These are phyloP conservation scores for Myanophis thanlyinensis DNA, from an alignment of 2,113 vertebrate genomes.

Conservation along the genomic window DNA sequence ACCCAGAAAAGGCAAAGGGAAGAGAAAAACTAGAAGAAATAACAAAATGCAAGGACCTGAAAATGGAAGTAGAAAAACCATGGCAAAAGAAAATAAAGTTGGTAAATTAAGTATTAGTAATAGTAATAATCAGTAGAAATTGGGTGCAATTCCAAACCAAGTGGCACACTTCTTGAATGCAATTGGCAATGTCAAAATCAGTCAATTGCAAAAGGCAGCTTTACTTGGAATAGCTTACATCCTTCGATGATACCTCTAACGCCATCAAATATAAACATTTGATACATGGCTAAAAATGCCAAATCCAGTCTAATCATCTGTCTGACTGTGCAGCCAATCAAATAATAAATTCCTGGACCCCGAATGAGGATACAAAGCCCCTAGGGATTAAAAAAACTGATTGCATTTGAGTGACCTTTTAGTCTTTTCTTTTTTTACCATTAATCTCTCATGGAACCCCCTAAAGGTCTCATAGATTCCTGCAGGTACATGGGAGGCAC, in stretches of 20 bases:
- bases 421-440: not conserved
- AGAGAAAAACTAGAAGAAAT: not conserved
- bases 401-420: not conserved
- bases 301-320: not conserved
- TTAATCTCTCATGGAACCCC: not conserved
- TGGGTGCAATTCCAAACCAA: not conserved
- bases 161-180: not conserved
- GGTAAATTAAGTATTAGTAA: not conserved
- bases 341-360: not conserved
- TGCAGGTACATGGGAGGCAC: not conserved
- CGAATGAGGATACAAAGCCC: not conserved
- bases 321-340: not conserved
- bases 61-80: not conserved
- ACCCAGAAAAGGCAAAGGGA: not conserved
- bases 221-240: not conserved
- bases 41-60: not conserved
- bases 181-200: not conserved
- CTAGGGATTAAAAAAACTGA: not conserved
- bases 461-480: not conserved
- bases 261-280: not conserved
- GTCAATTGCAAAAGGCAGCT: not conserved
- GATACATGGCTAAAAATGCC: not conserved
- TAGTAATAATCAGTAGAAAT: not conserved
- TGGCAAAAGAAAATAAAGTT: not conserved
- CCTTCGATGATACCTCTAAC: not conserved